Base-by-base conservation (phyloP, 2,113 vertebrate genomes). In the Coturnix japonica region DNA sequence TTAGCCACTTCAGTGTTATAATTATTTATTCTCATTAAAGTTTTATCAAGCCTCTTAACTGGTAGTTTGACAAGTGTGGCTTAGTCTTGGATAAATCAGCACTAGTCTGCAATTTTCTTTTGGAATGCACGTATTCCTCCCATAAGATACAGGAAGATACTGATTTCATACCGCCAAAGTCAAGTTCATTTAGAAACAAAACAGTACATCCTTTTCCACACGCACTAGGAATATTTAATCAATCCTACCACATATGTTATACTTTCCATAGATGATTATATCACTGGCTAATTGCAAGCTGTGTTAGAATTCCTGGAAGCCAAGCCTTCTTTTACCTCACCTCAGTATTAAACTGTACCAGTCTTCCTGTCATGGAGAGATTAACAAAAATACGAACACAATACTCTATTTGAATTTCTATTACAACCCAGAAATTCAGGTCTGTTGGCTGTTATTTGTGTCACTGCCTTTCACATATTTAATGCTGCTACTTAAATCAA, bases 401-500 rank as follows among this genome's bases (percentile, higher is more conserved):
- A 72, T 75, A 39, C 5, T 23, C 8, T 6, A 60, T 0, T 7
- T 39, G 22, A 72, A 60, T 71, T 90, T 88, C 72, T 57, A 8
- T 35, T 33, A 66, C 26, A 67, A 17, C 17, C 44, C 71, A 57
- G 10, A 86, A 81, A 81, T 47, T 81, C 15, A 22, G 7, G 39
- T 63, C 51, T 56, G 18, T 28, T 75, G 61, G 44, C 53, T 65
- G 37, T 7, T 12, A 26, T 11, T 30, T 51, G 8, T 64, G 49
- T 33, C 2, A 33, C 3, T 28, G 5, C 41, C 51, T 56, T 83
- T 74, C 33, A 49, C 1, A 3, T 47, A 76, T 11, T 12, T 19
- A 73, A 35, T 0, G 0, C 12, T 44, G 23, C 22, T 37, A 21
- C 16, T 46, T 56, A 61, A 74, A 79, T 3, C 22, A 57, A 60